These are phyloP conservation scores for Oedothorax gibbosus DNA, from an alignment of 1,140 invertebrate genomes.

Conservation along the genomic window DNA sequence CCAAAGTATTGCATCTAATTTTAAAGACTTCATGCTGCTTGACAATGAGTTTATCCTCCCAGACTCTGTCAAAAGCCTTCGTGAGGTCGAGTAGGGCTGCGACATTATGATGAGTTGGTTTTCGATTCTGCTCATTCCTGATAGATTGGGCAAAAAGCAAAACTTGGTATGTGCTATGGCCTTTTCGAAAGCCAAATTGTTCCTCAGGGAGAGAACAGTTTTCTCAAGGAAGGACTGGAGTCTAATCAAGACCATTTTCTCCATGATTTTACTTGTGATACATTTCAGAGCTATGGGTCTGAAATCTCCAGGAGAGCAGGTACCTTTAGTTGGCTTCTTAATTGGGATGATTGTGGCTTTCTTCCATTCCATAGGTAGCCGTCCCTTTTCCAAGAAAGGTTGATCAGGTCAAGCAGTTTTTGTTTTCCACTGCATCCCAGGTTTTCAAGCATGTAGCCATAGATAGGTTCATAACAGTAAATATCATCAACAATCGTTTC, in stretches of 20 bases:
- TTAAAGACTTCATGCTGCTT: background rate
- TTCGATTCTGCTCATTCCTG: no score
- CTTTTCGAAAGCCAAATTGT: constrained; percentile 7
- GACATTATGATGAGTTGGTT: no score
- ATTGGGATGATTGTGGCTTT: no score
- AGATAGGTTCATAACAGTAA: no score
- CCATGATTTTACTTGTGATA: constrained; percentile 6
- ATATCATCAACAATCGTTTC: no score
- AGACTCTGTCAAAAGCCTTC: no score
- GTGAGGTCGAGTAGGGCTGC: no score
- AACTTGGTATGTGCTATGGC: constrained; percentile 1
- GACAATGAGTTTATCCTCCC: no score
- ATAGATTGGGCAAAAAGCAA: no score
- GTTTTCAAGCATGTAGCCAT: no score
- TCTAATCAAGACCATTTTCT: background rate
- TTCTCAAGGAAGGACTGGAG: background rate
- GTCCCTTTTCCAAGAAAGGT: background rate
- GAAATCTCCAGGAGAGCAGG: constrained; percentile 5
- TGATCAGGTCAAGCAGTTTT: constrained; percentile 8
- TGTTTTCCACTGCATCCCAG: no score
- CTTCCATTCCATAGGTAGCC: background rate
- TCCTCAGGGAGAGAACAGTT: background rate
- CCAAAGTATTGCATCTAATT: background rate
- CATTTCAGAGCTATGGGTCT: background rate
- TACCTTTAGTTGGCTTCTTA: background rate